Base-by-base conservation (phyloP, 92 coral and sea anemone species). In the Porites evermanni region DNA sequence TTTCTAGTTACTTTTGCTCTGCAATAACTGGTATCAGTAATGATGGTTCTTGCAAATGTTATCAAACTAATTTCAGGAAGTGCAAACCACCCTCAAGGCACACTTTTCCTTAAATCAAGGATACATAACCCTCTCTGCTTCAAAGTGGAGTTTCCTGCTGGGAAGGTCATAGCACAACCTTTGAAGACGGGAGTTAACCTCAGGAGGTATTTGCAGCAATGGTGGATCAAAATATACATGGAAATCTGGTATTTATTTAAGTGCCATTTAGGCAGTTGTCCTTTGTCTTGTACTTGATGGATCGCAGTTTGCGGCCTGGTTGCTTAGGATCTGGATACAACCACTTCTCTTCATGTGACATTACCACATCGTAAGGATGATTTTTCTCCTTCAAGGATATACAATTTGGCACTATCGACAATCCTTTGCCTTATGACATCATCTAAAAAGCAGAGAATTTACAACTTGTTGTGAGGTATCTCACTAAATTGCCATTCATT, bases 341-440 rank as follows among this genome's bases (percentile, higher is more conserved):
- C 93, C 93, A 86, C 76, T 80, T 86, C 52, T 90, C 93, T 66
- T 80, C 75, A 79, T 86, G 90, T 12, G 91, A 80, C 79, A 90
- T 73, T 18, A 53, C 83, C 13, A 90, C 67, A 20, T 86, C 83
- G 63, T 50, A 90, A 12, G 93, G 87, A 58, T 77, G 7, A 90
- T 76, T 59, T 24, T 29, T 51, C 65, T 19, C 83, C 90, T 86
- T 63, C 90, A 16, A 7, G 93, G 90, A 17, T 86, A 90, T 63
- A 79, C 87, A 17, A 68, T 86, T 51, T 79, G 72, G 77, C 90
- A 90, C 64, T 90, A 90, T 72, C 90, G 66, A 72, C 93, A 90
- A 72, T 74, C 86, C 83, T 72, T 87, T n/a, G 88, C 91, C 12
- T 89, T 85, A 8, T 79, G 93, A n/a, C n/a, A 56, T 85, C 93